These are phyloP conservation scores for Cydia splendana DNA, from an alignment of 1,140 invertebrate genomes.

Conservation along the genomic window DNA sequence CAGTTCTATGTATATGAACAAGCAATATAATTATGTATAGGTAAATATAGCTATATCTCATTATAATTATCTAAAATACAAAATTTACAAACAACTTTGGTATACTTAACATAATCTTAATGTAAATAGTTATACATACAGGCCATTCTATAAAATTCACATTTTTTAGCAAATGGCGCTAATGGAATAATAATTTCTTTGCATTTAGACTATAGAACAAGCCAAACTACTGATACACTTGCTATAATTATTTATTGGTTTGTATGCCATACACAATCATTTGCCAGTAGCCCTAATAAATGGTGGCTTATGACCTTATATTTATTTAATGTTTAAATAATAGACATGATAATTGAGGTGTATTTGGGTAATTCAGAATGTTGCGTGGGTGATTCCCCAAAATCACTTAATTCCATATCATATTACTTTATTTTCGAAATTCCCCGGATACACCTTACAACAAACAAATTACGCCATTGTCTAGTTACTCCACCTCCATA, in stretches of 20 bases:
- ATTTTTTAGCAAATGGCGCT: background rate
- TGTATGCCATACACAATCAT: background rate
- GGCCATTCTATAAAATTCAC: background rate
- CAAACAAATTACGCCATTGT: too few relatives aligned
- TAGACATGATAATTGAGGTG: too few relatives aligned
- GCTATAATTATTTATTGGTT: background rate
- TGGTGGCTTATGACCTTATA: too few relatives aligned
- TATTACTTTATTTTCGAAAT: too few relatives aligned
- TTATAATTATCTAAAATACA: slow-evolving; percentile 6
- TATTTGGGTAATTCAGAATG: too few relatives aligned
- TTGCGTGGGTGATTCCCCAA: too few relatives aligned
- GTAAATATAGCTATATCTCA: background rate
- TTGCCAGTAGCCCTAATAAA: background rate
- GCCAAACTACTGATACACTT: background rate
- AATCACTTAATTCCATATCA: too few relatives aligned
- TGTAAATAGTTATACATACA: slow-evolving; percentile 25
- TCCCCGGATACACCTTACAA: too few relatives aligned
- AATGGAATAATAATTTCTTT: background rate
- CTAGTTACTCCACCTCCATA: slow-evolving; percentile 78
- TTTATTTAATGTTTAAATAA: too few relatives aligned
- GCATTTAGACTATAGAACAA: background rate
- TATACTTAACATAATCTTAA: slow-evolving; percentile 13
- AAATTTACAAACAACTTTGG: slow-evolving; percentile 18
- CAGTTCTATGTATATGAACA: slow-evolving; percentile 4
- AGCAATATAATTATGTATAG: slow-evolving; percentile 2